phyloP scores from a whole-genome alignment of 2,113 vertebrate genomes.

The Bos taurus region DNA sequence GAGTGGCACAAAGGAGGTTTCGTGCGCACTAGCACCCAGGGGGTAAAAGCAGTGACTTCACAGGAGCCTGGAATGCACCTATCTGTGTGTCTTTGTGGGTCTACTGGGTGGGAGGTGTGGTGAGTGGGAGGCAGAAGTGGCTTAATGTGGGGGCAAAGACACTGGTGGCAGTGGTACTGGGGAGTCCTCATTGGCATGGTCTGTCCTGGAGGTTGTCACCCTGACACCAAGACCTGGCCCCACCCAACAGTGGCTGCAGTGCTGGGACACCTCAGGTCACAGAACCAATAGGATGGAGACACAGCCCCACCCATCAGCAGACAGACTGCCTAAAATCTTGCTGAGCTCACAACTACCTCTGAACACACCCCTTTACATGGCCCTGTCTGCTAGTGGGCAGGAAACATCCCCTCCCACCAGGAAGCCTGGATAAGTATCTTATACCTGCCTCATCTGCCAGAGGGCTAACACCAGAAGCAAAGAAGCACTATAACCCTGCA shows the following conservation, averaged over 20 bases:
- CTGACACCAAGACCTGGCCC: neutral
- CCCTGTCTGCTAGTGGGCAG: neutral
- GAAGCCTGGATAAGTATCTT: neutral
- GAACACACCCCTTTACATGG: neutral
- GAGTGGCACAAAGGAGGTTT: neutral
- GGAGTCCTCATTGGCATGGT: neutral
- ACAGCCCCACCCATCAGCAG: neutral
- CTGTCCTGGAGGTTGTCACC: accelerated
- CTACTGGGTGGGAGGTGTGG: no score
- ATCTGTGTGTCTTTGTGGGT: neutral
- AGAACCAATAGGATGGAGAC: neutral
- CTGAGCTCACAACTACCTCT: neutral
- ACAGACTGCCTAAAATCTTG: neutral
- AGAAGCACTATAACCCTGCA: neutral
- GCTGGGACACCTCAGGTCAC: neutral
- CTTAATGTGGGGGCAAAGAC: neutral
- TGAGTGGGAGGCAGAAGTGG: neutral
- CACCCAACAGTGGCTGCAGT: neutral
- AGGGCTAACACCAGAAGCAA: neutral
- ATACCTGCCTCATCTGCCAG: neutral
- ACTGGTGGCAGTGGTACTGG: neutral
- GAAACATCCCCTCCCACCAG: neutral
- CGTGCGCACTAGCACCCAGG: neutral
- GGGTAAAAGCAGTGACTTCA: neutral
- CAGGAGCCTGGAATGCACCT: no score